Conservation (phyloP, 2,113 vertebrate genomes). For the Chrysemys picta region DNA sequence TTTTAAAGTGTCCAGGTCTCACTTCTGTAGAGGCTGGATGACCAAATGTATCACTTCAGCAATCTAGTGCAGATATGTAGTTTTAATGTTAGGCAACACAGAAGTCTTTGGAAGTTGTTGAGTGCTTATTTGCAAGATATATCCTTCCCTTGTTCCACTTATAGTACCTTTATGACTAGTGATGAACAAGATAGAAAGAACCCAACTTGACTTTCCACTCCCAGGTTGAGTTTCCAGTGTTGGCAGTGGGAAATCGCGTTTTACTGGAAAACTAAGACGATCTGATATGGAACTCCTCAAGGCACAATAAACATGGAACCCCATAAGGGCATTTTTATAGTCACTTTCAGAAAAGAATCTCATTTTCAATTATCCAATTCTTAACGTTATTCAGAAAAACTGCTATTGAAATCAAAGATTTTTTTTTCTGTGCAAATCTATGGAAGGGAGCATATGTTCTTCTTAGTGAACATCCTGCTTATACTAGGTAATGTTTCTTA, state of each 20-base stretch:
- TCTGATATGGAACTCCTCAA: background rate
- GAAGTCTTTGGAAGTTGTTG: too few species aligned
- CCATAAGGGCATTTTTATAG: background rate
- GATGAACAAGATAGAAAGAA: background rate
- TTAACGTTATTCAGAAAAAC: background rate
- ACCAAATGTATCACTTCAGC: too few species aligned
- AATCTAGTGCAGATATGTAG: too few species aligned
- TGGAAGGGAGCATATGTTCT: background rate
- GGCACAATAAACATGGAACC: background rate
- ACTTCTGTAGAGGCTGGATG: too few species aligned
- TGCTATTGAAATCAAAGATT: background rate
- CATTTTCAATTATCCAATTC: slow-evolving; percentile 7
- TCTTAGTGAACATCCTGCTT: background rate
- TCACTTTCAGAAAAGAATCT: background rate
- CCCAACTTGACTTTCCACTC: background rate
- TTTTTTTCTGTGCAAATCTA: background rate
- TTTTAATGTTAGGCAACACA: too few species aligned
- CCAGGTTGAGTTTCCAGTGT: background rate
- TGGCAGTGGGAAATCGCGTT: background rate
- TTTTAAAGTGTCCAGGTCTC: too few species aligned
- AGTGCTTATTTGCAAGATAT: too few species aligned
- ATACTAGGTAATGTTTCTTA: background rate
- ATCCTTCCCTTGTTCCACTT: too few species aligned
- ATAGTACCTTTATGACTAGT: background rate
- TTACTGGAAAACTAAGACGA: background rate